Evolutionary conservation across 2,113 vertebrate genomes (phyloP), one percentile per base, ranked within the genome.

Genomic region (Falco punctatus): DNA sequence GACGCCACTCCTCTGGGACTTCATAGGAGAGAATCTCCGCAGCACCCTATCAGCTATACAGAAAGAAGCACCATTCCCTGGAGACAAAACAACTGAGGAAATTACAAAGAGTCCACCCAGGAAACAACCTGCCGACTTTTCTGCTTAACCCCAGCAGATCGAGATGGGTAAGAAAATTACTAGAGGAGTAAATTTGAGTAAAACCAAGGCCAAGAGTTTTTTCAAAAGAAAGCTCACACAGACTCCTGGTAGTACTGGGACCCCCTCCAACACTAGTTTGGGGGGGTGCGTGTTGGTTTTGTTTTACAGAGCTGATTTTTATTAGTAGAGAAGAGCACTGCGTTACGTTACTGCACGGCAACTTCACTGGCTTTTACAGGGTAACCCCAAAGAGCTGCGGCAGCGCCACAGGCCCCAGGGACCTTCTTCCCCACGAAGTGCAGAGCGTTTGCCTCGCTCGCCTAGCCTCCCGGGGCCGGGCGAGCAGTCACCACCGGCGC

Each of bases 341-440:
- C 20, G 2, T 8, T 24, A 51, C 15, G 3, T 44, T 32, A 38
- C 20, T 7, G 57, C 59, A 38, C 26, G 3, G 64, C 52, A 67
- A 32, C 14, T n/a, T 49, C 32, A 2, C 38, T 3, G 23, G 7
- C 14, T 5, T 10, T 51, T 8, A 27, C 5, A 26, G n/a, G 20
- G 19, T 8, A 35, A 10, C 10, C 20, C 12, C 3, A 10, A 24
- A 6, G 30, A 38, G 44, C 35, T 3, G 14, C 0, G 30, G 67
- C 35, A 72, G 26, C 20, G 12, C 82, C 28, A 52, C 58, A 15
- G 17, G 72, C 64, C 49, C 33, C 7, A 10, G 23, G 21, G 17
- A 48, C 49, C 17, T 23, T 24, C 28, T 7, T 23, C 15, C 38
- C 32, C 14, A 0, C 30, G 0, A 52, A 18, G 5, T 1, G 21